Evolutionary conservation across 2,113 vertebrate species (phyloP).

Genomic region (Osmerus eperlanus): DNA sequence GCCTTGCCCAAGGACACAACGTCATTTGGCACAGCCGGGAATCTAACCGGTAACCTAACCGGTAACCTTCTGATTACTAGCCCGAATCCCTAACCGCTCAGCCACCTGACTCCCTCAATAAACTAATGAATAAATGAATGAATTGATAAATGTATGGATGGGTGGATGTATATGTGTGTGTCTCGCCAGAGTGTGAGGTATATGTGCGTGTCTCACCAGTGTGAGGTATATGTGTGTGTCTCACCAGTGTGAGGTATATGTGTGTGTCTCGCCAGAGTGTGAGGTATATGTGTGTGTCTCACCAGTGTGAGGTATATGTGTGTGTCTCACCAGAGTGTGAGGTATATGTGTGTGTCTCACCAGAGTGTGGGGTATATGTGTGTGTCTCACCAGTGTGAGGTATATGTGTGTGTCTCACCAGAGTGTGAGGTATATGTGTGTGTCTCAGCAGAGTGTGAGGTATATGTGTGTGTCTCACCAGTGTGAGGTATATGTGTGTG

Average conservation of each 20-base stretch:
- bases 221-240: slow-evolving; percentile 24
- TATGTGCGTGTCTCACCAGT: background rate
- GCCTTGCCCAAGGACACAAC: no score
- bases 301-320: no score
- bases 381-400: no score
- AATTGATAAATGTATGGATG: background rate
- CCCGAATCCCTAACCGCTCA: no score
- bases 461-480: no score
- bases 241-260: slow-evolving; percentile 25
- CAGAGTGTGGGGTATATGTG: no score
- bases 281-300: slow-evolving; percentile 21
- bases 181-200: slow-evolving; percentile 26
- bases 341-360: no score
- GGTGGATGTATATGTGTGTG: background rate
- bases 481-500: background rate
- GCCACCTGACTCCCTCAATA: background rate
- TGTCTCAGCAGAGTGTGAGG: slow-evolving; percentile 27
- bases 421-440: background rate
- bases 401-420: no score
- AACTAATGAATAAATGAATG: background rate
- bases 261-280: slow-evolving; percentile 1
- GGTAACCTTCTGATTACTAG: no score
- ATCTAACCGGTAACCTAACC: no score
- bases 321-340: no score
- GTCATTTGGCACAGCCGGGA: no score